A percentile compares a stretch with the other conserved stretches of the same genome.
phyloP scores from a whole-genome alignment of 2,888 invertebrate genomes.

The Rhogogaster chlorosoma region DNA sequence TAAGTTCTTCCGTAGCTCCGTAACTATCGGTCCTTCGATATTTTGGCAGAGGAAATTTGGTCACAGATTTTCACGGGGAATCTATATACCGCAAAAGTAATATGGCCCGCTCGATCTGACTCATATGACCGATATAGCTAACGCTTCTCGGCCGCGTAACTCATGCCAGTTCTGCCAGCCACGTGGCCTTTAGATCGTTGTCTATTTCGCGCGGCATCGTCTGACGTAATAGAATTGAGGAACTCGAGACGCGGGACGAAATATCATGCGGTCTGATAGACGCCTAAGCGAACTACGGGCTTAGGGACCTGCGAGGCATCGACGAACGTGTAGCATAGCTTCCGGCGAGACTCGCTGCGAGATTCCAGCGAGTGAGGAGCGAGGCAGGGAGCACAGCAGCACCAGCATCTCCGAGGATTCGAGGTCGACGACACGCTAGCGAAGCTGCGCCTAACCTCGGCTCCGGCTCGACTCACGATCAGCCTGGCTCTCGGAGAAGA shows the following conservation, averaged over 20 bases:
- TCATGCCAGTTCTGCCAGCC: not conserved
- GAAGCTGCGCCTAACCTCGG: not conserved
- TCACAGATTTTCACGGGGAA: too few relatives aligned
- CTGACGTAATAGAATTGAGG: not conserved
- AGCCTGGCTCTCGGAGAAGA: not conserved
- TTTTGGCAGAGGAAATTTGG: too few relatives aligned
- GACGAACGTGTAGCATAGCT: slow-evolving; percentile 16
- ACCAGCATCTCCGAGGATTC: slow-evolving; percentile 15
- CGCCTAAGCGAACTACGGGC: not conserved
- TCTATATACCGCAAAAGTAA: too few relatives aligned
- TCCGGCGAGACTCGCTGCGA: slow-evolving; percentile 34
- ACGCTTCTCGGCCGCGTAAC: too few relatives aligned
- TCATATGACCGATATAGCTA: too few relatives aligned
- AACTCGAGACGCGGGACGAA: not conserved
- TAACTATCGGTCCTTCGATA: too few relatives aligned
- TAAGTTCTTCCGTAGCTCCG: too few relatives aligned
- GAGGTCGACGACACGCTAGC: slow-evolving; percentile 48
- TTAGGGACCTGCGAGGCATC: not conserved
- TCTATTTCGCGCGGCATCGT: not conserved
- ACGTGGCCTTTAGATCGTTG: not conserved
- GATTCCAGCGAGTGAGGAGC: slow-evolving; percentile 17
- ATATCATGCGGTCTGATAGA: not conserved
- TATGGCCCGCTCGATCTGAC: too few relatives aligned
- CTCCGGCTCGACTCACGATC: slow-evolving; percentile 10
- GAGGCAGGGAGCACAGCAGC: not conserved